Conservation (phyloP, 2,113 vertebrate genomes). For the Pomatorhinus ruficollis region DNA sequence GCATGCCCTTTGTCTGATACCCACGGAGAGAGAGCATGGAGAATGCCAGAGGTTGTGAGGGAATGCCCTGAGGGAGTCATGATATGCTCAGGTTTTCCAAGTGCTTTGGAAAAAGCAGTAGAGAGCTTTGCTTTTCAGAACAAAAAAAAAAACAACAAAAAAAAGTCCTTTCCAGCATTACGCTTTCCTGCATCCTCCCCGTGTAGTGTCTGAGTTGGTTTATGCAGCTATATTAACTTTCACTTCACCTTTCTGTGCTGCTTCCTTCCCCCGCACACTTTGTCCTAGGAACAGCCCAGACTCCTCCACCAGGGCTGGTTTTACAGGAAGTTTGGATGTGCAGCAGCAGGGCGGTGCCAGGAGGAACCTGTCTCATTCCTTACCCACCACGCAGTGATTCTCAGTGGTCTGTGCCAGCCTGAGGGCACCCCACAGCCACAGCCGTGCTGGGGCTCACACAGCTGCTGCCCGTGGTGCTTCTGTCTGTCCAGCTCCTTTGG, state of each 20-base stretch:
- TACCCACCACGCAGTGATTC: rapidly evolving
- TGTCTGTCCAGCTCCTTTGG: background rate
- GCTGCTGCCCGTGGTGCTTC: rapidly evolving
- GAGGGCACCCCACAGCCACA: background rate
- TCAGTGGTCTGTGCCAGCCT: background rate
- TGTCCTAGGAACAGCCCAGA: background rate
- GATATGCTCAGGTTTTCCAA: background rate
- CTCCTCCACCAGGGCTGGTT: background rate
- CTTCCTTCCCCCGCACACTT: background rate
- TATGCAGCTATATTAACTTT: background rate
- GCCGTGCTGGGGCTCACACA: rapidly evolving
- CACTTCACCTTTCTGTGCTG: background rate
- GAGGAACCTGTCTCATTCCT: background rate
- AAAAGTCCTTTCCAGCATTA: background rate
- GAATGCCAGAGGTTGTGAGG: background rate
- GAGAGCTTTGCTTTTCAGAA: background rate
- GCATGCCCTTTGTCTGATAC: background rate
- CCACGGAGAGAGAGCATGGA: rapidly evolving
- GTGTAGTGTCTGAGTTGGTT: background rate
- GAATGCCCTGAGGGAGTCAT: background rate
- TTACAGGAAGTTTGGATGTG: background rate
- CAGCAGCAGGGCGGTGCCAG: background rate
- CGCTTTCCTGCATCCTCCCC: rapidly evolving
- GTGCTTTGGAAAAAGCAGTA: background rate
- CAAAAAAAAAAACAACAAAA: background rate